These are phyloP conservation scores for Cynocephalus volans DNA, from an alignment of 2,113 vertebrate genomes.

Conservation along the genomic window DNA sequence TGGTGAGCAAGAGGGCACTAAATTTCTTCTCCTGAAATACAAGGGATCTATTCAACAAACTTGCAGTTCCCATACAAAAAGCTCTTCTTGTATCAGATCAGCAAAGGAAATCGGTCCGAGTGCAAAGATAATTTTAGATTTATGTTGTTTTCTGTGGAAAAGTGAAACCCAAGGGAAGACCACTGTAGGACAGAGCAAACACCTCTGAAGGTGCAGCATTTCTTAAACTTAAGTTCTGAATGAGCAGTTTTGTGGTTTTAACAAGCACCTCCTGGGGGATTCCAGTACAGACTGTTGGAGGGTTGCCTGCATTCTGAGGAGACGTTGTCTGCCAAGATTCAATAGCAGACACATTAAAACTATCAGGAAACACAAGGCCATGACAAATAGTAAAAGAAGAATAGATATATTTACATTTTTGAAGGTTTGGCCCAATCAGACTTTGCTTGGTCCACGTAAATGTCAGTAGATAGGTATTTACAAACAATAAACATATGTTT, in stretches of 20 bases:
- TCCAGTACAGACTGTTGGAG: neutral
- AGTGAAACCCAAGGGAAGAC: conserved; percentile 29
- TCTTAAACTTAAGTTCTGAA: neutral
- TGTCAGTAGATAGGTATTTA: neutral
- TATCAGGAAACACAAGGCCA: neutral
- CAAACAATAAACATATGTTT: neutral
- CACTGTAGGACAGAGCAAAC: neutral
- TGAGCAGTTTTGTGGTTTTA: neutral
- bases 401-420: neutral
- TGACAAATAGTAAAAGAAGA: neutral
- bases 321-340: neutral
- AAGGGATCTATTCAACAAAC: conserved; percentile 72
- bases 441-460: neutral
- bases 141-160: conserved; percentile 64
- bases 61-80: conserved; percentile 62
- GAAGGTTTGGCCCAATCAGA: neutral
- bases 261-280: neutral
- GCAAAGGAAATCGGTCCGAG: conserved; percentile 62
- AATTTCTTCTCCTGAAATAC: conserved; percentile 64
- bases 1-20: neutral
- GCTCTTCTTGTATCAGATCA: conserved; percentile 69
- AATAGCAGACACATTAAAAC: neutral
- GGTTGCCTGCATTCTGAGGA: conserved; percentile 38
- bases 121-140: conserved; percentile 49
- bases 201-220: rapidly evolving